Percentiles rank a stretch among this genome's conserved stretches.
Conservation (phyloP, 2,888 invertebrate species). For the Phyllotreta striolata region DNA sequence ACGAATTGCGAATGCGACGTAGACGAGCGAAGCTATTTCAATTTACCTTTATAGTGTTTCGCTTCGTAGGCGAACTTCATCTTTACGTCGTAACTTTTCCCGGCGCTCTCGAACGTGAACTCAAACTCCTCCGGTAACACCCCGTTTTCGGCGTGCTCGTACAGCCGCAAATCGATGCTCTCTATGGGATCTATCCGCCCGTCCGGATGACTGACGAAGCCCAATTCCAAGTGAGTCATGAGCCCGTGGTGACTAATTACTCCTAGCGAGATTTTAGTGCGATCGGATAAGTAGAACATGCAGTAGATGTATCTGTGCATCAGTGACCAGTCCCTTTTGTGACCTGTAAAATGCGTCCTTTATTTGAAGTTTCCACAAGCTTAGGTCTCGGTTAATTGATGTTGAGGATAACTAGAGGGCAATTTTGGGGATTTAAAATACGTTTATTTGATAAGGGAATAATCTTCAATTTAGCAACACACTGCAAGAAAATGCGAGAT, state of each 20-base stretch:
- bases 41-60: slow-evolving; percentile 65
- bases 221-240: slow-evolving; percentile 71
- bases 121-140: slow-evolving; percentile 67
- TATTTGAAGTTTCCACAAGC: background rate
- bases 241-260: slow-evolving; percentile 79
- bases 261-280: slow-evolving; percentile 73
- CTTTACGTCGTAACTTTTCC: slow-evolving; percentile 64
- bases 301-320: slow-evolving; percentile 83
- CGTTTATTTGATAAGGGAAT: too few relatives aligned
- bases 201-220: slow-evolving; percentile 66
- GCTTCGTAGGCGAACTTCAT: slow-evolving; percentile 68
- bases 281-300: slow-evolving; percentile 77
- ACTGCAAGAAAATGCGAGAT: too few relatives aligned
- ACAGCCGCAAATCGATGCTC: slow-evolving; percentile 69
- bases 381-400: background rate
- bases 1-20: too few relatives aligned
- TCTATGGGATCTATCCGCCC: slow-evolving; percentile 65
- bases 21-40: too few relatives aligned
- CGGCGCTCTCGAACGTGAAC: slow-evolving; percentile 69
- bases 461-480: too few relatives aligned
- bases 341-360: slow-evolving; percentile 60
- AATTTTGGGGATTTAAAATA: too few relatives aligned
- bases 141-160: slow-evolving; percentile 75
- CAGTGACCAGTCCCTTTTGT: slow-evolving; percentile 75
- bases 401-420: too few relatives aligned